Evolutionary conservation across 2,113 vertebrate genomes (phyloP).

Genomic region (Pygoscelis adeliae): DNA sequence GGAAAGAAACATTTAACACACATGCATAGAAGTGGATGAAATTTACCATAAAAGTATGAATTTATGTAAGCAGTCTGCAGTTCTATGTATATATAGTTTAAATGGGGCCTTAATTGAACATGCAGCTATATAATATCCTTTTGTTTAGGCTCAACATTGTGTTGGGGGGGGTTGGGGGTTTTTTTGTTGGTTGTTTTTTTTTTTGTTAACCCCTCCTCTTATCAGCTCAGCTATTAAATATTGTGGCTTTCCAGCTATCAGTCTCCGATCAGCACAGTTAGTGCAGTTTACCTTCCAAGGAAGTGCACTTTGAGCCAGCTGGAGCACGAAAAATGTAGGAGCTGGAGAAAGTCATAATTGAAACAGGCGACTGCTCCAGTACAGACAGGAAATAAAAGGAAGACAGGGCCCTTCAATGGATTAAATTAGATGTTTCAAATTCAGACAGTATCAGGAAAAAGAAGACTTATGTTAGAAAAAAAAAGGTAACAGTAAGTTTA

Average conservation of each 20-base stretch:
- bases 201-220: constrained; percentile 67
- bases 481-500: constrained; percentile 98
- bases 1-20: constrained; percentile 67
- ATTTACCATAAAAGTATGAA: constrained; percentile 71
- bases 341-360: constrained; percentile 92
- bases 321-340: constrained; percentile 80
- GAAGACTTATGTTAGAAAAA: constrained; percentile 82
- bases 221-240: constrained; percentile 82
- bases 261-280: constrained; percentile 82
- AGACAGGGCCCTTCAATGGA: constrained; percentile 91
- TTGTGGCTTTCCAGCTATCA: constrained; percentile 81
- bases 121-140: constrained; percentile 70
- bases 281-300: constrained; percentile 84
- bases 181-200: not conserved
- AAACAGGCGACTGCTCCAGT: constrained; percentile 94
- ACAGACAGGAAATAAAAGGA: constrained; percentile 99
- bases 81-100: constrained; percentile 12
- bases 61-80: constrained; percentile 64
- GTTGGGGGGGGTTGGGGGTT: not conserved
- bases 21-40: constrained; percentile 48
- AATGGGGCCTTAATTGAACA: constrained; percentile 66
- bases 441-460: constrained; percentile 93
- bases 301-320: constrained; percentile 83
- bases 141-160: constrained; percentile 69
- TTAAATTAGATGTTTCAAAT: constrained; percentile 95